phyloP scores from a whole-genome alignment of 2,888 invertebrate genomes.

The Subacronicta megacephala region DNA sequence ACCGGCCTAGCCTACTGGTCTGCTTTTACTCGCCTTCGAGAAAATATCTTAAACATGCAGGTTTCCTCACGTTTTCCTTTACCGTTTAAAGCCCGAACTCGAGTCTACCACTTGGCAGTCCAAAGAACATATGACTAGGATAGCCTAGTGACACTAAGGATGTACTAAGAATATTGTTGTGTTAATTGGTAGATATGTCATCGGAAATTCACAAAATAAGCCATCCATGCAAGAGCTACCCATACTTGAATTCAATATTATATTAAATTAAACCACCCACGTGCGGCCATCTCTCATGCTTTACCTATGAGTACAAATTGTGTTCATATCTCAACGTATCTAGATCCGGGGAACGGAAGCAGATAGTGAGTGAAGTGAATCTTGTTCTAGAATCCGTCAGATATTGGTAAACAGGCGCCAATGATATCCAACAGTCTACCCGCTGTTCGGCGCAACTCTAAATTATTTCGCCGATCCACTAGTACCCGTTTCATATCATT shows the following conservation, averaged over 20 bases:
- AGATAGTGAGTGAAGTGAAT: conserved; percentile 41
- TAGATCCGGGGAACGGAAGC: conserved; percentile 37
- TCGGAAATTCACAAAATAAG: conserved; percentile 18
- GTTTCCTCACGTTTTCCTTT: no score
- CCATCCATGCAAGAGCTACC: conserved; percentile 9
- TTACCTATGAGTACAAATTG: conserved; percentile 30
- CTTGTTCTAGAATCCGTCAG: conserved; percentile 36
- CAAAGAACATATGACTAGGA: no score
- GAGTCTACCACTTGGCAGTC: no score
- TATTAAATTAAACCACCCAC: conserved; percentile 23
- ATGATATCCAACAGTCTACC: conserved; percentile 43
- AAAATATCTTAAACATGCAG: no score
- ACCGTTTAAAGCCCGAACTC: no score
- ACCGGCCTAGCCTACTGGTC: no score
- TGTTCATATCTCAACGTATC: conserved; percentile 42
- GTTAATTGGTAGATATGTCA: conserved; percentile 21
- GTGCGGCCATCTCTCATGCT: conserved; percentile 25
- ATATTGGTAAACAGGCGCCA: conserved; percentile 56
- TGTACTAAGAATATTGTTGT: no score
- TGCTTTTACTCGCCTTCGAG: no score
- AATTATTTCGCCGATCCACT: conserved; percentile 40
- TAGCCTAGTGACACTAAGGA: no score
- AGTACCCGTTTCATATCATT: conserved; percentile 47
- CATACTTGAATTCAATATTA: conserved; percentile 19
- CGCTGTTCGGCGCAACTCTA: conserved; percentile 23